These are phyloP conservation scores for Phrynocephalus guinanensis DNA, from an alignment of 2,797 vertebrate genomes.

Conservation along the genomic window DNA sequence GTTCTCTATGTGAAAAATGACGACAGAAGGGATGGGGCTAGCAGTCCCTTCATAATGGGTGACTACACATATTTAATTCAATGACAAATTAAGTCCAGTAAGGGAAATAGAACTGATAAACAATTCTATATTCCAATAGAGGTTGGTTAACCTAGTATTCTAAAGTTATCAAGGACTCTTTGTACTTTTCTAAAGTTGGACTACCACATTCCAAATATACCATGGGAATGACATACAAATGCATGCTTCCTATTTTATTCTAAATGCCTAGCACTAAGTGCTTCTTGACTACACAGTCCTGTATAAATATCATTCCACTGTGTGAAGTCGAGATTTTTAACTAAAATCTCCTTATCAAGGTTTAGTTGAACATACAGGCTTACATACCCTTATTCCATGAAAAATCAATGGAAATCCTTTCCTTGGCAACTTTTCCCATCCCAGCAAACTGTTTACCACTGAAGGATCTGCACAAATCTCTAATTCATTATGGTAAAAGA, in stretches of 20 bases:
- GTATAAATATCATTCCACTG: not conserved
- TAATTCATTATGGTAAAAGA: slow-evolving; percentile 93
- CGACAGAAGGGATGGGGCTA: too few species aligned
- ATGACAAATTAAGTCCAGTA: too few species aligned
- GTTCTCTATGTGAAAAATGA: too few species aligned
- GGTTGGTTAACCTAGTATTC: not conserved
- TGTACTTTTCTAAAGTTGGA: not conserved
- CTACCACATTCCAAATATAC: not conserved
- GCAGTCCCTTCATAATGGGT: too few species aligned
- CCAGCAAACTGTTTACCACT: slow-evolving; percentile 84
- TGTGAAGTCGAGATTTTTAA: not conserved
- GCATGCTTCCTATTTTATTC: not conserved
- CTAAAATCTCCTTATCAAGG: not conserved
- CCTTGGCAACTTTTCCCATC: slow-evolving; percentile 88
- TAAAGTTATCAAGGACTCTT: not conserved
- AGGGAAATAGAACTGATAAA: not conserved
- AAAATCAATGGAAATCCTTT: slow-evolving; percentile 93
- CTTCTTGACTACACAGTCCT: not conserved
- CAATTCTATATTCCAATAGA: not conserved
- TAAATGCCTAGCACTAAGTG: not conserved
- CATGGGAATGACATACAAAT: not conserved
- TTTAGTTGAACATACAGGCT: not conserved
- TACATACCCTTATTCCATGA: slow-evolving; percentile 90
- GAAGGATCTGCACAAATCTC: slow-evolving; percentile 81
- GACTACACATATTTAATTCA: too few species aligned